Base-by-base conservation (phyloP, 2,888 invertebrate species). In the Caenorhabditis uteleia region DNA sequence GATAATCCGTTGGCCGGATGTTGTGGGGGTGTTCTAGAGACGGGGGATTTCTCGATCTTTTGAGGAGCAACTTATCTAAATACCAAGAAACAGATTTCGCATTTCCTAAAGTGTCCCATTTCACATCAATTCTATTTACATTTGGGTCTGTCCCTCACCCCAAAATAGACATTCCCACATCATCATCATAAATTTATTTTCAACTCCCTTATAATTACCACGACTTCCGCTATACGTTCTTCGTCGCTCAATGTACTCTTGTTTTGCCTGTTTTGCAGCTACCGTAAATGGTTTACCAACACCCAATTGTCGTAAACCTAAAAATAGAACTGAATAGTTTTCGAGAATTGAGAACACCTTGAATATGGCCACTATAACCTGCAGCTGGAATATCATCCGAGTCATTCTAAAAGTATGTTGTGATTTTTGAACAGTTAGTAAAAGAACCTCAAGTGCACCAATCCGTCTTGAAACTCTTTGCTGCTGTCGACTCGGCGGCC, bases 331-430 rank as follows among this genome's bases (percentile, higher is more conserved):
- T 7, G 7, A 10, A 14, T 10, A 10, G 7, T 7, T 29, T 29
- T 29, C 8, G 7, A 10, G 7, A 14, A 20, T 6, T 44, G 7
- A 31, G 25, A 29, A 34, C 25, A 71, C 72, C 65, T 46, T 68
- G 75, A 31, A 75, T 75, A 40, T 75, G 75, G 12, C 75, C 75
- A 42, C 70, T 70, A 49, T 75, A 75, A 5, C 75, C 75, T 16
- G 75, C 75, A 3, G 72, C 58, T 16, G 75, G 75, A 18, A 75
- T 70, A 33, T 70, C 68, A 31, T 70, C 66, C 20, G 49, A 29
- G 29, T 68, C 64, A 39, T 39, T 47, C 58, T 66, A 36, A 49
- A 56, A 58, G 21, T 12, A 42, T 25, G 42, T 23, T 20, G 6
- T 10, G 20, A n/a, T 23, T 42, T 42, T 5, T 20, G 7, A 40